Conservation (phyloP, 2,888 invertebrate genomes). For the Penaeus monodon region DNA sequence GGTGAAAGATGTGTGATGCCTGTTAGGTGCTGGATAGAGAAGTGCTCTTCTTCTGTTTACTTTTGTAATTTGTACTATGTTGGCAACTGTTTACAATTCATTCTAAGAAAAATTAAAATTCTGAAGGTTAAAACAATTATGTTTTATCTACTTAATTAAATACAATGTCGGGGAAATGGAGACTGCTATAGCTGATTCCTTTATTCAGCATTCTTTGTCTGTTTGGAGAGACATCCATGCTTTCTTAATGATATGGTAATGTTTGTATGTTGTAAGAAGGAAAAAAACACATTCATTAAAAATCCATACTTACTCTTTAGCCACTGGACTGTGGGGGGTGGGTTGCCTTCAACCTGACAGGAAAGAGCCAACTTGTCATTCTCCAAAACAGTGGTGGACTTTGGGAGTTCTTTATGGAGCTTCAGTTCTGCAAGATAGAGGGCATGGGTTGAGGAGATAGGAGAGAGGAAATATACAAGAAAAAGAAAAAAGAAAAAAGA, state of each 20-base stretch:
- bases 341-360: constrained; percentile 42
- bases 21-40: too few relatives aligned
- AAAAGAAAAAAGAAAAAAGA: too few relatives aligned
- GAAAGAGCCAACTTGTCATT: constrained; percentile 48
- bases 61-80: neutral
- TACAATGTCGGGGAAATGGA: too few relatives aligned
- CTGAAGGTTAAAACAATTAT: too few relatives aligned
- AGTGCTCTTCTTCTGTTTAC: neutral
- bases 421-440: constrained; percentile 29
- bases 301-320: constrained; percentile 34
- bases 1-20: neutral
- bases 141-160: too few relatives aligned
- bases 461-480: neutral
- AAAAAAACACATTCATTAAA: neutral
- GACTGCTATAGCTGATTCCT: too few relatives aligned
- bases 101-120: too few relatives aligned
- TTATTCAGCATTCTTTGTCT: too few relatives aligned
- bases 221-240: too few relatives aligned
- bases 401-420: constrained; percentile 40
- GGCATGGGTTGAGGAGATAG: neutral
- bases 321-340: constrained; percentile 52
- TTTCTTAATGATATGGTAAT: neutral
- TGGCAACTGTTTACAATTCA: too few relatives aligned
- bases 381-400: constrained; percentile 58
- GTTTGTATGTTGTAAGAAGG: neutral